phyloP scores from a whole-genome alignment of 2,113 vertebrate genomes.

The Sinocyclocheilus maitianheensis region DNA sequence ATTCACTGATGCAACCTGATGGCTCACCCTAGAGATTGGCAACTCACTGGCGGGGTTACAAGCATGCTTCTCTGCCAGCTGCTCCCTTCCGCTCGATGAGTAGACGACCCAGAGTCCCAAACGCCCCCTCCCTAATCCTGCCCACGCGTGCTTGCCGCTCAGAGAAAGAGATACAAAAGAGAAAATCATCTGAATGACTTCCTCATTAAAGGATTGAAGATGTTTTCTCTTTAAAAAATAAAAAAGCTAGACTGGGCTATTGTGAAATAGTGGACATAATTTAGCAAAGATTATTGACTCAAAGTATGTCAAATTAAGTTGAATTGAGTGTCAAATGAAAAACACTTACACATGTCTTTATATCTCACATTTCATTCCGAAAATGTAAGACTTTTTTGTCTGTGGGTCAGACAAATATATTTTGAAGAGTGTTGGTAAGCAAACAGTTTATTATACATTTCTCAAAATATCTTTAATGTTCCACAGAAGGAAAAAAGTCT shows the following conservation, averaged over 20 bases:
- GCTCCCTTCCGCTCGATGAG: constrained; percentile 51
- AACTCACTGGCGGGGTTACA: constrained; percentile 58
- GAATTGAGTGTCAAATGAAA: too few species aligned
- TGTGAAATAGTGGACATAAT: not conserved
- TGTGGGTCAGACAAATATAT: too few species aligned
- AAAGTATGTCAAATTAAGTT: not conserved
- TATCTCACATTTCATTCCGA: not conserved
- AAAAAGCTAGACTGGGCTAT: not conserved
- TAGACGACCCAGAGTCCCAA: constrained; percentile 42
- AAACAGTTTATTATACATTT: not conserved
- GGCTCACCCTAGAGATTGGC: constrained; percentile 50
- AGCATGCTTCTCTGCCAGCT: constrained; percentile 59
- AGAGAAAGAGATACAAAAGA: constrained; percentile 22
- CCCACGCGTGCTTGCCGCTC: not conserved
- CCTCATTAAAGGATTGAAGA: constrained; percentile 6
- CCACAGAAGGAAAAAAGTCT: not conserved
- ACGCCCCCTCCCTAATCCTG: constrained; percentile 26
- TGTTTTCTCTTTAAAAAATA: not conserved
- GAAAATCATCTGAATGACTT: constrained; percentile 23
- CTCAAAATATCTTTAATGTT: too few species aligned
- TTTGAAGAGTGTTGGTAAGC: not conserved
- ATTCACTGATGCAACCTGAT: constrained; percentile 63
- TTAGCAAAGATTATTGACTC: too few species aligned
- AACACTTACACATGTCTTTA: too few species aligned
- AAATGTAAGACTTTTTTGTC: not conserved